Evolutionary conservation across 2,888 invertebrate genomes (phyloP).

Genomic region (Caenorhabditis sinica): DNA sequence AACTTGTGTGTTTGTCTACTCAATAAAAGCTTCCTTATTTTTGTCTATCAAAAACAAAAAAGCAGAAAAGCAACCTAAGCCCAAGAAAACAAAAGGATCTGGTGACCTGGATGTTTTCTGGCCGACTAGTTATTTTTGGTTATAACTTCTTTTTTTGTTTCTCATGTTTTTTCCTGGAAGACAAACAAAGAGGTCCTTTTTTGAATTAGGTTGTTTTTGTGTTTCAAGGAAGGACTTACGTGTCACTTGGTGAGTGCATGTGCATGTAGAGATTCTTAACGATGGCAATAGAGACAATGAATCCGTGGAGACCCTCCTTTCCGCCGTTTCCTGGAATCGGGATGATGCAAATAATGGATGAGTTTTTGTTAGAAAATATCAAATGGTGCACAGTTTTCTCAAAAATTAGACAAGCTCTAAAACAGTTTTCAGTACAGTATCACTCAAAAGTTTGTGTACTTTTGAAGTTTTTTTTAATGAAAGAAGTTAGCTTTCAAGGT

Average conservation of each 20-base stretch:
- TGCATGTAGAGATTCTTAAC: slow-evolving; percentile 82
- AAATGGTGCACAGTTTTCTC: too few species aligned
- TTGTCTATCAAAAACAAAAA: neutral
- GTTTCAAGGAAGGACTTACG: slow-evolving; percentile 67
- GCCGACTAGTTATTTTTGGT: slow-evolving; percentile 18
- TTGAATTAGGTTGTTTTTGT: slow-evolving; percentile 12
- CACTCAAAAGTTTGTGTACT: too few species aligned
- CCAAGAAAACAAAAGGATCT: slow-evolving; percentile 16
- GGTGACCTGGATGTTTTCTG: slow-evolving; percentile 40
- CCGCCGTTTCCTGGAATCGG: slow-evolving; percentile 61
- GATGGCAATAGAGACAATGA: slow-evolving; percentile 83
- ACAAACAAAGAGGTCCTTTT: neutral
- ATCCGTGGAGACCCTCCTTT: slow-evolving; percentile 81
- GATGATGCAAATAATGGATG: neutral
- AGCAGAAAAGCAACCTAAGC: neutral
- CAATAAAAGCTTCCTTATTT: neutral
- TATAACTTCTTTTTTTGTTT: slow-evolving; percentile 14
- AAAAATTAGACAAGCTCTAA: too few species aligned
- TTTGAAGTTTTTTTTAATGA: too few species aligned
- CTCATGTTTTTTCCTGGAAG: neutral
- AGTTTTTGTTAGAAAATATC: too few species aligned
- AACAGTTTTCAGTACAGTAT: too few species aligned
- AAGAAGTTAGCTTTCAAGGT: too few species aligned
- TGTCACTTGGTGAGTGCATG: slow-evolving; percentile 82
- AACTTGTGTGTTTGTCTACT: slow-evolving; percentile 5